phyloP scores from a whole-genome alignment of 2,797 vertebrate species.

The Brotula barbata region DNA sequence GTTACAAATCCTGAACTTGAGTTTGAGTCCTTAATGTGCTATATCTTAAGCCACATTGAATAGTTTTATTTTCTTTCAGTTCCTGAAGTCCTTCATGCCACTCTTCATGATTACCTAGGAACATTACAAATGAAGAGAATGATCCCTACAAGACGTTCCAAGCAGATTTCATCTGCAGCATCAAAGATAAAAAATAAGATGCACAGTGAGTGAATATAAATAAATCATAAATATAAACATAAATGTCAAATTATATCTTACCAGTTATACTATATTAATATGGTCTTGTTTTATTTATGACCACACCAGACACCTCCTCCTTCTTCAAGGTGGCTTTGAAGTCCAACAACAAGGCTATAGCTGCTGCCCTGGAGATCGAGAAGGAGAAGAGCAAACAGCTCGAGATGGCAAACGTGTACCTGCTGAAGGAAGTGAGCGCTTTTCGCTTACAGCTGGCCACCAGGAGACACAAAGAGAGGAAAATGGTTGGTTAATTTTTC shows the following conservation, averaged over 20 bases:
- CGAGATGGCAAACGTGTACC: slow-evolving; percentile 61
- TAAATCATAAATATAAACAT: neutral
- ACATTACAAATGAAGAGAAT: slow-evolving; percentile 50
- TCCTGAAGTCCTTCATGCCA: neutral
- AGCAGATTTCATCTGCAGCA: slow-evolving; percentile 57
- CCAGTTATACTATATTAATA: neutral
- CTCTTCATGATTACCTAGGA: neutral
- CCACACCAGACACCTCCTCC: slow-evolving; percentile 75
- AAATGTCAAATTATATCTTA: neutral
- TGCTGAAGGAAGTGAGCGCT: slow-evolving; percentile 68
- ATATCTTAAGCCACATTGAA: neutral
- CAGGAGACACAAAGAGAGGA: slow-evolving; percentile 74
- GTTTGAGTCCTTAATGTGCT: no score
- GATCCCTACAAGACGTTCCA: slow-evolving; percentile 42
- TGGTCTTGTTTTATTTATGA: neutral
- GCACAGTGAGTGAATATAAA: slow-evolving; percentile 68
- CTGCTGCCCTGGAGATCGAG: slow-evolving; percentile 70
- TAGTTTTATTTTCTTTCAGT: slow-evolving; percentile 17
- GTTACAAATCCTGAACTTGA: no score
- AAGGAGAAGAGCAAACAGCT: slow-evolving; percentile 69
- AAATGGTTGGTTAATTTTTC: slow-evolving; percentile 71
- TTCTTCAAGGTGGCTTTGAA: slow-evolving; percentile 82
- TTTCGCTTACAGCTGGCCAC: slow-evolving; percentile 72
- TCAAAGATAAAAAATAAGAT: slow-evolving; percentile 81
- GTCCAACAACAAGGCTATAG: slow-evolving; percentile 81